These are phyloP conservation scores for Drosophila simulans DNA, from an alignment of 1,140 invertebrate species.

Conservation along the genomic window DNA sequence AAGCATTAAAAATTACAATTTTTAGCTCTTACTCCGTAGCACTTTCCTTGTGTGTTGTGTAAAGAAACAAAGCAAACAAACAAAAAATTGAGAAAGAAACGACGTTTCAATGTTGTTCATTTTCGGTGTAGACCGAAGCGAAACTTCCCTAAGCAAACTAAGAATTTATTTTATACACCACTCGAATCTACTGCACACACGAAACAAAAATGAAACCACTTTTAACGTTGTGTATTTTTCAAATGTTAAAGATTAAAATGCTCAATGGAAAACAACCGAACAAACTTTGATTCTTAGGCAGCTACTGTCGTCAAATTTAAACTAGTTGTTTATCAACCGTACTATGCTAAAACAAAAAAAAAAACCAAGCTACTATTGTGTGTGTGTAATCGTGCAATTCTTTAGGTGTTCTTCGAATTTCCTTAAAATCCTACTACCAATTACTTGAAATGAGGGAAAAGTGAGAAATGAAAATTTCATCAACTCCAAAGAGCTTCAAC, in stretches of 20 bases:
- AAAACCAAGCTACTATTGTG: constrained; percentile 53
- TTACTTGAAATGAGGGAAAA: constrained; percentile 17
- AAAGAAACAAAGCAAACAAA: constrained; percentile 45
- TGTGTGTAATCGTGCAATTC: constrained; percentile 75
- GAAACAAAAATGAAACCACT: constrained; percentile 26
- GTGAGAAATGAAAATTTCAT: constrained; percentile 21
- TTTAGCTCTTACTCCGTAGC: constrained; percentile 78
- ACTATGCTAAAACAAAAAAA: constrained; percentile 45
- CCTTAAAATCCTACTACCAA: constrained; percentile 32
- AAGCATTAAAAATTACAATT: constrained; percentile 74
- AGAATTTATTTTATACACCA: constrained; percentile 75
- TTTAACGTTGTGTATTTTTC: constrained; percentile 65
- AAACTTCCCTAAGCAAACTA: constrained; percentile 74
- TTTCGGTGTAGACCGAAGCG: constrained; percentile 54
- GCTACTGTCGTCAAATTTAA: constrained; percentile 73
- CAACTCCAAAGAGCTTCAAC: constrained; percentile 62
- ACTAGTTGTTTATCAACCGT: constrained; percentile 70
- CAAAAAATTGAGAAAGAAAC: constrained; percentile 35
- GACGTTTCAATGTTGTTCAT: constrained; percentile 73
- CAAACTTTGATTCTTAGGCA: constrained; percentile 74
- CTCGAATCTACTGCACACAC: constrained; percentile 66
- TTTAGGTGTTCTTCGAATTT: constrained; percentile 71
- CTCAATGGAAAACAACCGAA: constrained; percentile 38
- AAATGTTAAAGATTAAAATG: constrained; percentile 51
- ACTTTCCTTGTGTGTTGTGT: constrained; percentile 79